phyloP scores from a whole-genome alignment of 2,113 vertebrate species.

The Ptyas mucosa region DNA sequence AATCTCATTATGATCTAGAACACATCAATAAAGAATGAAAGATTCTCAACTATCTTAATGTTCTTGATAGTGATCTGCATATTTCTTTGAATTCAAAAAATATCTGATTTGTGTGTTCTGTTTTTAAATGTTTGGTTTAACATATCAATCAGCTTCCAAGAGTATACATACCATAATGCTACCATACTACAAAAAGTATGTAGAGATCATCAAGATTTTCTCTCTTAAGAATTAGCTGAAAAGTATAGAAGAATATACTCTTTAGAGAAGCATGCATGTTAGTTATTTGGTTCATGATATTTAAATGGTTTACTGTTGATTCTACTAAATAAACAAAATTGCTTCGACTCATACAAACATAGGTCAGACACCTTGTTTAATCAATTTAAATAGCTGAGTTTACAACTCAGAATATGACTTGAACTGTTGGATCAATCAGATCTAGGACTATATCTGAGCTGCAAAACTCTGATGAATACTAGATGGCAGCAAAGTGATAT shows the following conservation, averaged over 20 bases:
- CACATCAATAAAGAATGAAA: not conserved
- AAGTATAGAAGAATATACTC: not conserved
- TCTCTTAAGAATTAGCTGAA: not conserved
- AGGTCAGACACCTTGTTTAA: not conserved
- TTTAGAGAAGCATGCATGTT: not conserved
- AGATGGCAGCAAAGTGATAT: not conserved
- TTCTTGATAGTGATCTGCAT: not conserved
- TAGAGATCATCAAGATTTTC: not conserved
- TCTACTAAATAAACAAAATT: not conserved
- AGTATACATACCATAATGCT: not conserved
- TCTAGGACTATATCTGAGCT: not conserved
- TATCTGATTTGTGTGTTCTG: not conserved
- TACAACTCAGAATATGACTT: not conserved
- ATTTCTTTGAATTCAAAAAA: not conserved
- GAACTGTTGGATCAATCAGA: not conserved
- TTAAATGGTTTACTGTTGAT: not conserved
- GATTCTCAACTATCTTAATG: not conserved
- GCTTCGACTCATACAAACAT: not conserved
- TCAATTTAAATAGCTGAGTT: not conserved
- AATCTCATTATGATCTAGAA: not conserved
- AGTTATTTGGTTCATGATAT: not conserved
- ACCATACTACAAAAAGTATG: not conserved
- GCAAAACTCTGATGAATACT: not conserved
- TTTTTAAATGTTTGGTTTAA: not conserved
- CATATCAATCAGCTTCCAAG: not conserved